Conservation (phyloP, 2,888 invertebrate species). For the Stegophylla sp. region DNA sequence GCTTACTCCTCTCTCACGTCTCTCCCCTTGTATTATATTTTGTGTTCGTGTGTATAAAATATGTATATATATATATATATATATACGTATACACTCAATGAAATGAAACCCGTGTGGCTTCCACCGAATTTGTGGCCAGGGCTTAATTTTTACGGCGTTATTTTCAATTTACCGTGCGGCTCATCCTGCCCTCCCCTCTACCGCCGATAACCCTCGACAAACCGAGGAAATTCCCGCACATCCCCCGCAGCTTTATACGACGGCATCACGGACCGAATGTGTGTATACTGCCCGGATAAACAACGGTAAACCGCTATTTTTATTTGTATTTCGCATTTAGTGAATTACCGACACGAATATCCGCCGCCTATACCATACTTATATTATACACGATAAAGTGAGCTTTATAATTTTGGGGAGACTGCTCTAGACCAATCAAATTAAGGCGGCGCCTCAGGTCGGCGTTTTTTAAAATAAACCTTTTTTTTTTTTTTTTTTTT, state of each 20-base stretch:
- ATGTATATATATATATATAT: no score
- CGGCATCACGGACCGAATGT: conserved; percentile 10
- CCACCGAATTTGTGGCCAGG: conserved; percentile 55
- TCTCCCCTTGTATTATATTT: conserved; percentile 19
- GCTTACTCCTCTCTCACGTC: not conserved
- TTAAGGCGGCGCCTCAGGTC: no score
- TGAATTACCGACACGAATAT: conserved; percentile 24
- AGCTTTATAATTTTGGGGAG: not conserved
- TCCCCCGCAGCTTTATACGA: not conserved
- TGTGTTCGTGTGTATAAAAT: conserved; percentile 34
- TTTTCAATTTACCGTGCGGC: conserved; percentile 51
- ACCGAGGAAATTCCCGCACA: conserved; percentile 15
- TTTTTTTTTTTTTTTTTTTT: no score
- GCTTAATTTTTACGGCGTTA: conserved; percentile 59
- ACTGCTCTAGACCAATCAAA: not conserved
- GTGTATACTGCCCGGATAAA: conserved; percentile 27
- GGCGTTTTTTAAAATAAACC: no score
- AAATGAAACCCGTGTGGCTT: conserved; percentile 56
- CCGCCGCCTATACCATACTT: not conserved
- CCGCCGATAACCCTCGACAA: not conserved
- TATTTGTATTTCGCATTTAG: conserved; percentile 31
- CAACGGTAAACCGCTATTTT: conserved; percentile 41
- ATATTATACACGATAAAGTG: not conserved
- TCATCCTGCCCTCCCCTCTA: not conserved
- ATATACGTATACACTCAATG: conserved; percentile 52